A percentile compares a stretch with the other conserved stretches of the same genome.
Evolutionary conservation across 2,797 vertebrate species (phyloP).

Genomic region (Neosilurus mollespiculum): DNA sequence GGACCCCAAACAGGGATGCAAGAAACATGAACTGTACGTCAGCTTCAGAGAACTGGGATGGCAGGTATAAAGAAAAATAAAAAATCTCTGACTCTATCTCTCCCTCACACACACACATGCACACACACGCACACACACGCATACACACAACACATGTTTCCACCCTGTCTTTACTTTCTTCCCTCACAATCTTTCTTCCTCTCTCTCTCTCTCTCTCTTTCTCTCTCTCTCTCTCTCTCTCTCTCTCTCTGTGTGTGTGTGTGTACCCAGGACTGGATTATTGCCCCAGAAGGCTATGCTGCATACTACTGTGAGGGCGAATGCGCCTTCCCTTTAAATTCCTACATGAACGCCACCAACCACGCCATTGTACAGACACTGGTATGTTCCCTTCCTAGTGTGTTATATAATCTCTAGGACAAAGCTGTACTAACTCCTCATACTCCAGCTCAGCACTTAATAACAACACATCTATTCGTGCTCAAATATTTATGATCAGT

Average conservation of each 20-base stretch:
- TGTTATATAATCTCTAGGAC: not conserved
- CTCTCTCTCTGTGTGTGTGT: too few species aligned
- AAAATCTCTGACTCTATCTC: not conserved
- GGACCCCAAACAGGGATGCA: conserved; percentile 89
- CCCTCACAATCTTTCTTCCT: conserved; percentile 22
- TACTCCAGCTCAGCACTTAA: too few species aligned
- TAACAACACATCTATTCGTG: not conserved
- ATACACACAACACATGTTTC: conserved; percentile 18
- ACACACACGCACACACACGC: not conserved
- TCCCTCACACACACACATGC: not conserved
- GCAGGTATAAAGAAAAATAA: conserved; percentile 79
- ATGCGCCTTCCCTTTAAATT: conserved; percentile 95
- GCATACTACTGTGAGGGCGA: conserved; percentile 98
- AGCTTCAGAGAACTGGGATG: conserved; percentile 97
- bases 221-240: too few species aligned
- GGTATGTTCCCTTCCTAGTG: conserved; percentile 70
- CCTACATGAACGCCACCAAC: conserved; percentile 99
- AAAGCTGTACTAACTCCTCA: not conserved
- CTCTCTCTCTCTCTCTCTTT: not conserved
- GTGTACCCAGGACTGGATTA: conserved; percentile 92
- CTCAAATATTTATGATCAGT: not conserved
- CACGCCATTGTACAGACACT: conserved; percentile 98
- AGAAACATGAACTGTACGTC: conserved; percentile 96
- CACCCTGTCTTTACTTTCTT: not conserved
- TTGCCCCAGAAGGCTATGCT: conserved; percentile 95